A percentile compares a stretch with the other conserved stretches of the same genome.
Evolutionary conservation across 2,797 vertebrate species (phyloP).

Genomic region (Benthosema pterotum): DNA sequence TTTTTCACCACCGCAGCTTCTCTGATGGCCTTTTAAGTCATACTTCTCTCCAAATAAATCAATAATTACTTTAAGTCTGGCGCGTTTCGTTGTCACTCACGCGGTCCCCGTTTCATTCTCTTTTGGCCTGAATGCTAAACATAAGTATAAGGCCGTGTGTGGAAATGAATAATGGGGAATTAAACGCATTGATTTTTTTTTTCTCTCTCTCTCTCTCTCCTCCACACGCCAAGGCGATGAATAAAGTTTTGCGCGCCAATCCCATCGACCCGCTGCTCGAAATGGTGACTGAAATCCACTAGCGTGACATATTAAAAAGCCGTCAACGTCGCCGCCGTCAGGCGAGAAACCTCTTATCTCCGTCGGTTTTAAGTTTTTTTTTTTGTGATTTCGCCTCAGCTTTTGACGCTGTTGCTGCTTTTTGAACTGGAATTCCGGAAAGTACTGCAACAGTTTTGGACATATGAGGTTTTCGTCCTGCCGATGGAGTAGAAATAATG

Average conservation of each 20-base stretch:
- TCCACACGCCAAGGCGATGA: conserved; percentile 36
- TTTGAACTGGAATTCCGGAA: no score
- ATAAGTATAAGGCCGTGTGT: conserved; percentile 30
- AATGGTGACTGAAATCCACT: conserved; percentile 43
- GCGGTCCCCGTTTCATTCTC: conserved; percentile 55
- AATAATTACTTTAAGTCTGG: conserved; percentile 70
- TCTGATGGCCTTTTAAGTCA: conserved; percentile 67
- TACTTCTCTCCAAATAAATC: conserved; percentile 67
- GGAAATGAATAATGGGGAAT: conserved; percentile 69
- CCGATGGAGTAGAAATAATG: no score
- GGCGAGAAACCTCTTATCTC: no score
- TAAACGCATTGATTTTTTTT: conserved; percentile 69
- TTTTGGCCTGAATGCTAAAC: conserved; percentile 45
- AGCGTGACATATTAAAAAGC: conserved; percentile 65
- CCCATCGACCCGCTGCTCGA: conserved; percentile 44
- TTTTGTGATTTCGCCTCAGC: no score
- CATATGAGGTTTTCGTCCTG: no score
- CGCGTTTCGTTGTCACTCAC: conserved; percentile 50
- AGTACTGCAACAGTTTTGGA: no score
- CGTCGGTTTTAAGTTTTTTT: no score
- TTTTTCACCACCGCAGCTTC: conserved; percentile 57
- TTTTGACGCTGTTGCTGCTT: no score
- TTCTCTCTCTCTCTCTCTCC: no score
- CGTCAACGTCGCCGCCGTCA: conserved; percentile 31
- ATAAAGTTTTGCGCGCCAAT: conserved; percentile 35